These are phyloP conservation scores for Anthoscopus minutus DNA, from an alignment of 2,113 vertebrate genomes.

Conservation along the genomic window DNA sequence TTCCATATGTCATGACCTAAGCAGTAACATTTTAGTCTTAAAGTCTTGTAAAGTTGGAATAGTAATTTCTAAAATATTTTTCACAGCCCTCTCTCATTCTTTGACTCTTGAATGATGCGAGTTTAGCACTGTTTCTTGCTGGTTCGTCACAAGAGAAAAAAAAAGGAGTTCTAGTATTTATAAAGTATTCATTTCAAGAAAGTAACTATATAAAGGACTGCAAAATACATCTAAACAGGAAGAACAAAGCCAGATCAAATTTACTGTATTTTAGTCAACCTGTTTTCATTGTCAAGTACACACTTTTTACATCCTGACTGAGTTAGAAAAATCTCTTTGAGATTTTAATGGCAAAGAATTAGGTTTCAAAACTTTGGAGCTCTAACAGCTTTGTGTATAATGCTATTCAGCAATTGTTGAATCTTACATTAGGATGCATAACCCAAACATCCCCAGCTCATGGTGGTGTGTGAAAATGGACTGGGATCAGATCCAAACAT, in stretches of 20 bases:
- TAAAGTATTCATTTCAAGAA: background rate
- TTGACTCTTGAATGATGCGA: background rate
- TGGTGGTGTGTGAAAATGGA: conserved; percentile 3
- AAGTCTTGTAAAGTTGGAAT: background rate
- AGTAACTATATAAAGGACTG: background rate
- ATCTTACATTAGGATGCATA: background rate
- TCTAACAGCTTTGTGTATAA: background rate
- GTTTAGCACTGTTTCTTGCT: background rate
- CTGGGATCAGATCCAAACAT: background rate
- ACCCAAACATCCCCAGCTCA: background rate
- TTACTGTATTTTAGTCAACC: background rate
- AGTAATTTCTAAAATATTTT: background rate
- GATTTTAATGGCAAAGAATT: background rate
- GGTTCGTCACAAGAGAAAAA: background rate
- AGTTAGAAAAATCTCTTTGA: background rate
- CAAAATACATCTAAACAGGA: background rate
- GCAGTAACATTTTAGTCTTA: background rate
- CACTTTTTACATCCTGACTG: background rate
- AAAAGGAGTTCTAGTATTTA: background rate
- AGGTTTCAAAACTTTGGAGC: background rate
- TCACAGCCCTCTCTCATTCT: background rate
- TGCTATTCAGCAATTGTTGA: background rate
- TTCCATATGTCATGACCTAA: background rate
- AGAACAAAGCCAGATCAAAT: background rate
- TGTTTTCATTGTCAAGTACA: background rate